Percentiles rank a stretch among this genome's conserved stretches.
Conservation (phyloP, 2,888 invertebrate genomes). For the Chrysolina americana region DNA sequence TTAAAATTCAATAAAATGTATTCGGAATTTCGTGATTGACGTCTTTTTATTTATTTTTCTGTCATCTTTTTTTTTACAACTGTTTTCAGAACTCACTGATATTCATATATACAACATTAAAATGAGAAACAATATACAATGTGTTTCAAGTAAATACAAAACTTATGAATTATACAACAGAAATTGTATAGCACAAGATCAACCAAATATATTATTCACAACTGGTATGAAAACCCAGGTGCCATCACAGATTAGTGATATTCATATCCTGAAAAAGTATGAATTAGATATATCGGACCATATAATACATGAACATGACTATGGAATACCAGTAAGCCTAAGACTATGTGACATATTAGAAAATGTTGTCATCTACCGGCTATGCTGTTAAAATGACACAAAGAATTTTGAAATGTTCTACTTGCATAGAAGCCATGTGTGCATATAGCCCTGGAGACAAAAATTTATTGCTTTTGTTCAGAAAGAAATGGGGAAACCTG, state of each 20-base stretch:
- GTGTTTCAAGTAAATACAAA: too few relatives aligned
- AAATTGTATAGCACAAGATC: not conserved
- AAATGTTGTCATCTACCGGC: not conserved
- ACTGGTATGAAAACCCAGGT: conserved; percentile 6
- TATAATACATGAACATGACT: not conserved
- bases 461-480: conserved; percentile 8
- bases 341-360: not conserved
- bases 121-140: too few relatives aligned
- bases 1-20: too few relatives aligned
- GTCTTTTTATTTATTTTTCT: too few relatives aligned
- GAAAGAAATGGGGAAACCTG: conserved; percentile 6
- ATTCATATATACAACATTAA: too few relatives aligned
- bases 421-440: not conserved
- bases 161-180: too few relatives aligned
- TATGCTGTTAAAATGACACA: not conserved
- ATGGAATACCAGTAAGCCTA: not conserved
- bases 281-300: not conserved
- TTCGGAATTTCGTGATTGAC: too few relatives aligned
- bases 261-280: not conserved
- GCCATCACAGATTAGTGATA: not conserved
- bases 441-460: not conserved
- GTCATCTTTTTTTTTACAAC: too few relatives aligned
- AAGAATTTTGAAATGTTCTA: not conserved
- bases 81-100: too few relatives aligned
- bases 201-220: not conserved